Evolutionary conservation across 2,797 vertebrate genomes (phyloP).

Genomic region (Anguilla pacifica): DNA sequence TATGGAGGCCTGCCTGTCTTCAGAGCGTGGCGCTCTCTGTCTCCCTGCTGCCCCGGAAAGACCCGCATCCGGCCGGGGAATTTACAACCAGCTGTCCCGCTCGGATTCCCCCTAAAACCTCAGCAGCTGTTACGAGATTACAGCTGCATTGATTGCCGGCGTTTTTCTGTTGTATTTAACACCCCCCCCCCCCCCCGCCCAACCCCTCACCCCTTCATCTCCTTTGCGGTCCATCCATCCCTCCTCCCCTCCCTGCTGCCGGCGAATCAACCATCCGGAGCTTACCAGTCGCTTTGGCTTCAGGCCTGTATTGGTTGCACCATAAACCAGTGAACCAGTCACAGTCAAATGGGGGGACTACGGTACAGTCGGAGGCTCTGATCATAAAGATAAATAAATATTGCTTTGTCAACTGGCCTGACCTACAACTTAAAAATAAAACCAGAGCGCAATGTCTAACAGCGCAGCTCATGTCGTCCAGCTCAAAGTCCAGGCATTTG

Average conservation of each 20-base stretch:
- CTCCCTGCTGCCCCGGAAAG: not conserved
- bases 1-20: not conserved
- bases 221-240: conserved; percentile 60
- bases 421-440: not conserved
- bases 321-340: not conserved
- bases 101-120: conserved; percentile 19
- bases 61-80: not conserved
- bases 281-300: not conserved
- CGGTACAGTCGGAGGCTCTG: not conserved
- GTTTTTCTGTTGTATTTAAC: conserved; percentile 11
- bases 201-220: conserved; percentile 58
- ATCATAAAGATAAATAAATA: not conserved
- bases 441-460: not conserved
- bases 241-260: conserved; percentile 39
- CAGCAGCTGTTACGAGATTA: conserved; percentile 17
- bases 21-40: not conserved
- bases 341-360: not conserved
- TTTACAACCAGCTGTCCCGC: conserved; percentile 14
- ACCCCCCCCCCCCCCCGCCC: conserved; percentile 43
- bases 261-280: not conserved
- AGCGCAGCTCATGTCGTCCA: not conserved
- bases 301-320: not conserved
- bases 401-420: not conserved
- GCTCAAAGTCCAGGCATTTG: not conserved
- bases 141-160: not conserved